Percentiles rank a stretch among this genome's conserved stretches.
Evolutionary conservation across 2,888 invertebrate genomes (phyloP).

Genomic region (Tipula lateralis): DNA sequence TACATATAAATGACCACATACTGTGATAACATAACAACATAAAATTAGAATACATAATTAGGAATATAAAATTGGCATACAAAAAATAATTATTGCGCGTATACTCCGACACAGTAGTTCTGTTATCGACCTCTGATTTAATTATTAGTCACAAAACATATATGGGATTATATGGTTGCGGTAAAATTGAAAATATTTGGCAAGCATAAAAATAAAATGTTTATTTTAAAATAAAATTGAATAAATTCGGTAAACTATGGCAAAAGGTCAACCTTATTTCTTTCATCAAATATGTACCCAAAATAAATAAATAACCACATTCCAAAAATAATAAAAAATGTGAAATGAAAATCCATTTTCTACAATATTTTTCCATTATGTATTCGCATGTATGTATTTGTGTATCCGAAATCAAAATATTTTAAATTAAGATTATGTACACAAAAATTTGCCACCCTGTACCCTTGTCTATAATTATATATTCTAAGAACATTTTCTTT

Average conservation of each 20-base stretch:
- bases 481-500: background rate
- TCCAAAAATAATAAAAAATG: background rate
- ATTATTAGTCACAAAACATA: background rate
- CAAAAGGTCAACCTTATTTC: background rate
- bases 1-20: too few species aligned
- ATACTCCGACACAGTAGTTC: background rate
- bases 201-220: background rate
- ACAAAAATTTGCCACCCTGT: too few species aligned
- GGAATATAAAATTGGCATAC: background rate
- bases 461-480: background rate
- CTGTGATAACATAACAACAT: conserved; percentile 1
- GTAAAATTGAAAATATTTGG: background rate
- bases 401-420: background rate
- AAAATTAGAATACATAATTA: conserved; percentile 24
- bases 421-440: too few species aligned
- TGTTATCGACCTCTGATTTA: background rate
- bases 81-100: background rate
- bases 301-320: background rate
- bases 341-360: background rate
- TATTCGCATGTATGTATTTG: too few species aligned
- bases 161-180: background rate
- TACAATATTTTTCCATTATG: background rate
- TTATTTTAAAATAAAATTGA: background rate
- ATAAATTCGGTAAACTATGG: background rate
- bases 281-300: background rate